Evolutionary conservation across 2,888 invertebrate species (phyloP).

Genomic region (Vannuccia rotundouncinata): DNA sequence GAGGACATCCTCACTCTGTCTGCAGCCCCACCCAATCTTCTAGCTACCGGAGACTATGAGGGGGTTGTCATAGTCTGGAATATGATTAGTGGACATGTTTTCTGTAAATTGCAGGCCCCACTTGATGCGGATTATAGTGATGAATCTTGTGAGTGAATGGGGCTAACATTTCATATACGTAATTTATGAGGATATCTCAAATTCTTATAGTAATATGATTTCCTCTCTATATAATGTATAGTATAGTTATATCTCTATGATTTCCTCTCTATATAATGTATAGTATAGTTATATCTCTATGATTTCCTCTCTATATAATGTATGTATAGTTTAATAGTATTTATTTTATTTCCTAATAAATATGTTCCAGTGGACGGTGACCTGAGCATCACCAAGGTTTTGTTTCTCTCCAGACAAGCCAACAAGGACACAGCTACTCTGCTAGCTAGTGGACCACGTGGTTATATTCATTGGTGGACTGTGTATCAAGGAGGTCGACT

Average conservation of each 20-base stretch:
- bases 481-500: slow-evolving; percentile 54
- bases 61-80: slow-evolving; percentile 57
- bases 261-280: too few species aligned
- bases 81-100: slow-evolving; percentile 56
- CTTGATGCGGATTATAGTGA: slow-evolving; percentile 47
- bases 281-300: too few species aligned
- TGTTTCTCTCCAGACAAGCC: slow-evolving; percentile 50
- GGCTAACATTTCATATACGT: neutral
- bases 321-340: too few species aligned
- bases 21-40: slow-evolving; percentile 53
- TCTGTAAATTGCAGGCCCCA: slow-evolving; percentile 51
- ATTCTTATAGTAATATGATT: too few species aligned
- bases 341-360: too few species aligned
- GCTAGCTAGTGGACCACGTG: slow-evolving; percentile 52
- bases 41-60: slow-evolving; percentile 56
- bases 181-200: neutral
- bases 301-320: too few species aligned
- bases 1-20: slow-evolving; percentile 56
- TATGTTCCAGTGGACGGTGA: slow-evolving; percentile 57
- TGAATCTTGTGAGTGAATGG: slow-evolving; percentile 46
- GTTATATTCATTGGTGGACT: slow-evolving; percentile 53
- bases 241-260: too few species aligned
- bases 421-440: slow-evolving; percentile 52
- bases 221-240: too few species aligned
- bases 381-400: slow-evolving; percentile 50